Evolutionary conservation across 2,888 invertebrate genomes (phyloP), one percentile per base, ranked within the genome.

Genomic region (Acheta domesticus): DNA sequence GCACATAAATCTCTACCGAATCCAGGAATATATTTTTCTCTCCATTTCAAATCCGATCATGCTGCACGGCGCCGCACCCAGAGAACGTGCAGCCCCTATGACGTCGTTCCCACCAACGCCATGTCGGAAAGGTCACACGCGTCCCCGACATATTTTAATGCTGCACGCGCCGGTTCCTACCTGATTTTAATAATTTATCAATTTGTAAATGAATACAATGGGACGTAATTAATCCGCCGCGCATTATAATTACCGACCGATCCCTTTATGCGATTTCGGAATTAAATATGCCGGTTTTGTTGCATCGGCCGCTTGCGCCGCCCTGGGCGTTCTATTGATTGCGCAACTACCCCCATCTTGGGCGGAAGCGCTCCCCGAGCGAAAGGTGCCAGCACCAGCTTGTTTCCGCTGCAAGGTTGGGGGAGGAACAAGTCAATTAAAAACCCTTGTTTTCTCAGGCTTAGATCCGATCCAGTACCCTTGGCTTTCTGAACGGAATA

Each of bases 171-270:
- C 62, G 62, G 62, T 62, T 62, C 62, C 62, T 62, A 62, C 62
- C 62, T 62, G 62, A 62, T 62, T 62, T 62, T 62, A 62, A 62
- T 62, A 62, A 62, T 62, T 62, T 62, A 62, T 62, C 62, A 62
- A 62, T 62, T 62, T 62, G 62, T 62, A 62, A 62, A 62, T 62
- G 62, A 62, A 62, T 62, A 62, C 62, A 62, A 62, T 62, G 62
- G 62, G 62, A 62, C 62, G n/a, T 62, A 62, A 62, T 62, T 62
- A 62, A 62, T 62, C 62, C 62, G 62, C 62, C n/a, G n/a, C 62
- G 62, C 62, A 62, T 62, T 62, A 62, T 62, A 62, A 62, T 62
- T 62, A 62, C 62, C 62, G 62, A n/a, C 14, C 62, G n/a, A 62
- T 62, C 62, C 62, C n/a, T 62, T 62, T 62, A 62, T 62, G 62